These are phyloP conservation scores for Maconellicoccus hirsutus DNA, from an alignment of 1,140 invertebrate species.

Conservation along the genomic window DNA sequence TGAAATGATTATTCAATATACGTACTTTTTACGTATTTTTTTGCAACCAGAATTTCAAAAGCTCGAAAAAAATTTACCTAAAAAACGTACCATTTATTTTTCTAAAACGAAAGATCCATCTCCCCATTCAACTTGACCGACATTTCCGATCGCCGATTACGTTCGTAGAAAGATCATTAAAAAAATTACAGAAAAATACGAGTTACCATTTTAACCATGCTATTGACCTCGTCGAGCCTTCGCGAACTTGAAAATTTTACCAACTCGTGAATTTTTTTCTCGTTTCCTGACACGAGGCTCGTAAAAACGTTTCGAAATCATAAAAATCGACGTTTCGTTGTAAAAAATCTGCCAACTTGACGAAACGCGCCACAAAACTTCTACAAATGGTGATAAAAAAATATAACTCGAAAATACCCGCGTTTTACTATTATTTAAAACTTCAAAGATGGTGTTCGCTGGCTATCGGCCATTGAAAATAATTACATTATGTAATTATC, in stretches of 20 bases:
- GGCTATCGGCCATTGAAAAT: slow-evolving; percentile 6
- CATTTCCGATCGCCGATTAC: too few relatives aligned
- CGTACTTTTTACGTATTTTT: too few relatives aligned
- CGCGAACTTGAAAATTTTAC: neutral
- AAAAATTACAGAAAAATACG: too few relatives aligned
- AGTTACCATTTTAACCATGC: neutral
- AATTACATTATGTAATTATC: slow-evolving; percentile 7
- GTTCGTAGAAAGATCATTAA: too few relatives aligned
- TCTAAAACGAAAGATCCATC: too few relatives aligned
- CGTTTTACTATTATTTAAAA: neutral
- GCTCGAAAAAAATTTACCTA: too few relatives aligned
- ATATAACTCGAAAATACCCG: neutral
- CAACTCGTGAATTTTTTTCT: neutral
- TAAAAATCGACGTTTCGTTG: neutral
- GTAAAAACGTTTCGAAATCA: neutral
- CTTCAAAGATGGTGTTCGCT: slow-evolving; percentile 14
- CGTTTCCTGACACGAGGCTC: neutral
- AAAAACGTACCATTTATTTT: too few relatives aligned
- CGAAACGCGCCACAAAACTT: neutral
- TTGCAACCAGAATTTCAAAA: too few relatives aligned
- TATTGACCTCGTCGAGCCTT: neutral
- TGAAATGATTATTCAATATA: too few relatives aligned
- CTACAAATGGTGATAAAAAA: slow-evolving; percentile 1
- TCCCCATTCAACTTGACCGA: too few relatives aligned
- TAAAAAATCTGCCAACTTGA: neutral